Evolutionary conservation across 2,797 vertebrate species (phyloP), one percentile per base, ranked within the genome.

Genomic region (Jordanella pulchra): DNA sequence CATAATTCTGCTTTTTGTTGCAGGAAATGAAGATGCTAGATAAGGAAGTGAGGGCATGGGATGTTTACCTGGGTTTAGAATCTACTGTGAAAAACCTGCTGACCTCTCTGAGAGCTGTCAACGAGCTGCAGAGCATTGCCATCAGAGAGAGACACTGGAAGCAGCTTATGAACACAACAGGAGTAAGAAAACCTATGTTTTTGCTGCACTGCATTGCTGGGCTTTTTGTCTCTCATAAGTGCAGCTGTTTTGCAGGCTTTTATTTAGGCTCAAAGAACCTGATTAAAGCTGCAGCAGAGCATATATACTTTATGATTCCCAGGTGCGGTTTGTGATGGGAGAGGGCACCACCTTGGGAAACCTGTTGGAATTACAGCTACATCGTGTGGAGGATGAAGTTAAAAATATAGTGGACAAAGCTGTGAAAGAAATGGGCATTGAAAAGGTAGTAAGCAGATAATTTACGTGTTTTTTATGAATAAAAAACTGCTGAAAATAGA

Each of bases 321-420:
- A 95, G 93, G 93, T 94, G 65, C 92, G 87, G 63, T 95, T 96
- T 91, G 85, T 94, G 73, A 95, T 95, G 93, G 93, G 94, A n/a
- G 87, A 92, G 71, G 77, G 90, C 85, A 93, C 94, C 35, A 94
- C 90, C 18, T 83, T 95, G 69, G 94, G 94, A 27, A 93, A 95
- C 72, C 89, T 96, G 32, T 81, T 95, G 76, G 92, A 93, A 87
- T 89, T 96, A 76, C 94, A 95, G 42, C 92, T 95, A 70, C 92
- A 94, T 42, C 93, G 91, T 48, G 91, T 96, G 18, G 93, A 95
- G 87, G 94, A 95, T 30, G 95, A 96, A 87, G 92, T 95, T 56
- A 94, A 95, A 86, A 92, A 91, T 82, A 95, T 94, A 42, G 90
- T 95, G 76, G 93, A 95, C 86, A 95, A 97, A 88, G 91, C 94